Conservation (phyloP, 2,888 invertebrate species). For the Drosophila atripex region DNA sequence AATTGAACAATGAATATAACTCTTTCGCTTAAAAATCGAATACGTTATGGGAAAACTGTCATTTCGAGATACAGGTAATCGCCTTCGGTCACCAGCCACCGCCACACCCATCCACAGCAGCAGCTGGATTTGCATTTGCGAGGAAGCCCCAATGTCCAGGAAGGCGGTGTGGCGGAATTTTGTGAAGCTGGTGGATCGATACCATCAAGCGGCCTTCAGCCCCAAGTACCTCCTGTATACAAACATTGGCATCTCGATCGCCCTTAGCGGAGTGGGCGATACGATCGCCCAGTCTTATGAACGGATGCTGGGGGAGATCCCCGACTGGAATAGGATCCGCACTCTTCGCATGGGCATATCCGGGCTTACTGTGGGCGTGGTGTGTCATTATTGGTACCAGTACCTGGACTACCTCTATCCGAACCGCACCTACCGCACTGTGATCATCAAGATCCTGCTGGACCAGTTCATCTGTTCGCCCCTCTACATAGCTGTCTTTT, state of each 20-base stretch:
- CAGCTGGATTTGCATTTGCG: not conserved
- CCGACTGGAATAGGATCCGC: conserved; percentile 86
- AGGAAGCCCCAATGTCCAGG: conserved; percentile 16
- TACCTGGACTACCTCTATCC: conserved; percentile 89
- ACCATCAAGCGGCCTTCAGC: conserved; percentile 84
- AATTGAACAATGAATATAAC: not conserved
- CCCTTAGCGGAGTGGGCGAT: conserved; percentile 91
- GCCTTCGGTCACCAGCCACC: not conserved
- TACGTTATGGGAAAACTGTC: conserved; percentile 3
- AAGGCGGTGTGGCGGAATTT: conserved; percentile 21
- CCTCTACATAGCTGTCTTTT: conserved; percentile 89
- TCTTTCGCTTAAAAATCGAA: not conserved
- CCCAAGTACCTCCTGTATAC: conserved; percentile 89
- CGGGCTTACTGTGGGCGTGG: conserved; percentile 90
- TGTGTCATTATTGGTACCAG: conserved; percentile 94
- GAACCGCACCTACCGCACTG: conserved; percentile 87
- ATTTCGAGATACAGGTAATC: not conserved
- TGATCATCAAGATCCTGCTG: conserved; percentile 89
- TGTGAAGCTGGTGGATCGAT: conserved; percentile 17
- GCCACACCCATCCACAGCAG: not conserved
- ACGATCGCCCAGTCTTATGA: conserved; percentile 91
- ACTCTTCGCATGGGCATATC: conserved; percentile 90
- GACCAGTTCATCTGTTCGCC: conserved; percentile 94
- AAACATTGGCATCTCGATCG: conserved; percentile 90
- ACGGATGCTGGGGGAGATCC: conserved; percentile 85